phyloP scores from a whole-genome alignment of 2,888 invertebrate genomes.

The Eubasilissa splendida region DNA sequence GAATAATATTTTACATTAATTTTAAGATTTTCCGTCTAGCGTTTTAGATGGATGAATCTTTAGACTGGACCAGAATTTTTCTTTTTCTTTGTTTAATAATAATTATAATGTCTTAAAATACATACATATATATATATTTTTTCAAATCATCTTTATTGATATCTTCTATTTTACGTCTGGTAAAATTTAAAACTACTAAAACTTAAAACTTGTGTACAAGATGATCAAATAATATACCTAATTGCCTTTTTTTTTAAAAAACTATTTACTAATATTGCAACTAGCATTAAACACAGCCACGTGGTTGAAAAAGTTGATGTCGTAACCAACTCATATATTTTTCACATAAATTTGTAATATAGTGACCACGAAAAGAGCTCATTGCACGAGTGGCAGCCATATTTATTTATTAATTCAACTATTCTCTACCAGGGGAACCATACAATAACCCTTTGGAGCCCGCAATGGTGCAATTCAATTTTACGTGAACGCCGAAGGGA shows the following conservation, averaged over 20 bases:
- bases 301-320: conserved; percentile 20
- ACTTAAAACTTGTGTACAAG: no score
- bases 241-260: no score
- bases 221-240: no score
- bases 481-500: conserved; percentile 40
- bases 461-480: conserved; percentile 52
- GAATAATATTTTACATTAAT: conserved; percentile 5
- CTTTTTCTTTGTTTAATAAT: no score
- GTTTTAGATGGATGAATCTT: background rate
- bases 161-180: no score
- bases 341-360: conserved; percentile 28
- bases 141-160: no score
- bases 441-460: conserved; percentile 53
- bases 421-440: conserved; percentile 42
- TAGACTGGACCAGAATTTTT: no score
- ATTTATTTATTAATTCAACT: conserved; percentile 52
- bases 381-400: conserved; percentile 44
- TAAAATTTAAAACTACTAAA: no score
- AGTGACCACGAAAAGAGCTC: conserved; percentile 38
- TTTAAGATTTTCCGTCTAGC: conserved; percentile 9
- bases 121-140: no score
- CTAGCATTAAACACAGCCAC: background rate
- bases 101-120: no score
- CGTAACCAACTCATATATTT: conserved; percentile 15
- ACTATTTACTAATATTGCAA: background rate